A percentile compares a stretch with the other conserved stretches of the same genome.
Conservation (phyloP, 2,113 vertebrate species). For the Pterocles burchelli region DNA sequence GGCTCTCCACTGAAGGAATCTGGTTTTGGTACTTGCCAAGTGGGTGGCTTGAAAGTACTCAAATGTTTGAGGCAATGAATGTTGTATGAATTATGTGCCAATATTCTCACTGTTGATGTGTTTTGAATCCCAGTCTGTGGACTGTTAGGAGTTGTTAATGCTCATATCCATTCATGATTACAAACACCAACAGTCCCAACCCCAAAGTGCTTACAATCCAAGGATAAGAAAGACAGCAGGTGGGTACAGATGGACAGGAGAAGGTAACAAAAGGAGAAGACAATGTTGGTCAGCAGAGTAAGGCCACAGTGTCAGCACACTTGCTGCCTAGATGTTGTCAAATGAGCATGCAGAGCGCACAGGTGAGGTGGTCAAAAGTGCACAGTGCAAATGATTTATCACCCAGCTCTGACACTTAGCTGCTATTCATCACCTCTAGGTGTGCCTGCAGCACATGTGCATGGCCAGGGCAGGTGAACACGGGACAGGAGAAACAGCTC, state of each 20-base stretch:
- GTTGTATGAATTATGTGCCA: neutral
- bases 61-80: neutral
- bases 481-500: neutral
- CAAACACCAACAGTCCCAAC: no score
- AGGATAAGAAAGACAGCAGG: neutral
- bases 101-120: neutral
- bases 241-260: neutral
- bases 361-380: neutral
- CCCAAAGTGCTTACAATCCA: neutral
- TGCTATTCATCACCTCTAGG: neutral
- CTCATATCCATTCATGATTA: neutral
- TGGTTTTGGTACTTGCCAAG: neutral
- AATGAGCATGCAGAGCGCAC: neutral
- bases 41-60: neutral
- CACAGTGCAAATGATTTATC: neutral
- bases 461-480: no score
- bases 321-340: neutral
- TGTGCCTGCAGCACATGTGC: fast-evolving
- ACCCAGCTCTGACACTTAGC: neutral
- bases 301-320: neutral
- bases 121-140: neutral
- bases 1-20: neutral
- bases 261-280: neutral
- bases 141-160: neutral
- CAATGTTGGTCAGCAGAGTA: neutral